Evolutionary conservation across 2,113 vertebrate genomes (phyloP), one percentile per base, ranked within the genome.

Genomic region (Mormyrus iriodes): DNA sequence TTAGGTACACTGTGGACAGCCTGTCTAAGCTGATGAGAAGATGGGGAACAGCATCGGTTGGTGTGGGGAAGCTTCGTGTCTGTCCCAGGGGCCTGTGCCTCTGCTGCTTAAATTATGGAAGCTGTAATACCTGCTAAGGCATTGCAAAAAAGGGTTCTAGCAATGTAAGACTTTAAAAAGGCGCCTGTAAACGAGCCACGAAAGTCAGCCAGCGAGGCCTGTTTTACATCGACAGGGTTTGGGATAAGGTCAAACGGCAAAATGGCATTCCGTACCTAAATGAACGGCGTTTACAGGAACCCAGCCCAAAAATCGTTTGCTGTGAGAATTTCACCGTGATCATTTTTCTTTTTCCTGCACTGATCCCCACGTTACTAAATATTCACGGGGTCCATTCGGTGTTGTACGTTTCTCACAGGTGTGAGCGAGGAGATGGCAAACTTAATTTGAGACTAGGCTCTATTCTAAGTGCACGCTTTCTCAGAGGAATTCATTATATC

Each of bases 401-500:
- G 27, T n/a, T 8, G 1, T 44, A 13, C 82, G 35, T 89, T 73
- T 35, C 65, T 87, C 58, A 87, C 31, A 90, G 89, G 48, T 51
- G 65, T 19, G 55, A 51, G 69, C 55, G 27, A 90, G 87, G 42
- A 58, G 88, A 55, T 31, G 73, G 73, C 65, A 87, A 52, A 88
- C 88, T 58, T 86, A 85, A 85, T 89, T 87, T 89, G 69, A 61
- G 85, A 76, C 79, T 83, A 46, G 31, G 51, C 84, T 87, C 69
- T 79, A 89, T 88, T 88, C 86, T 82, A 90, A 76, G 85, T 86
- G 82, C 85, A 51, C 21, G 27, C 73, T 76, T 86, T 42, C 87
- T 69, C 88, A 24, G 27, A 86, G 88, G 90, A 90, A 65, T 90
- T 90, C 90, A 90, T 89, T 90, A 87, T 87, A 82, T 89, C 88